phyloP scores from a whole-genome alignment of 2,797 vertebrate species.

The Ateles fusciceps region DNA sequence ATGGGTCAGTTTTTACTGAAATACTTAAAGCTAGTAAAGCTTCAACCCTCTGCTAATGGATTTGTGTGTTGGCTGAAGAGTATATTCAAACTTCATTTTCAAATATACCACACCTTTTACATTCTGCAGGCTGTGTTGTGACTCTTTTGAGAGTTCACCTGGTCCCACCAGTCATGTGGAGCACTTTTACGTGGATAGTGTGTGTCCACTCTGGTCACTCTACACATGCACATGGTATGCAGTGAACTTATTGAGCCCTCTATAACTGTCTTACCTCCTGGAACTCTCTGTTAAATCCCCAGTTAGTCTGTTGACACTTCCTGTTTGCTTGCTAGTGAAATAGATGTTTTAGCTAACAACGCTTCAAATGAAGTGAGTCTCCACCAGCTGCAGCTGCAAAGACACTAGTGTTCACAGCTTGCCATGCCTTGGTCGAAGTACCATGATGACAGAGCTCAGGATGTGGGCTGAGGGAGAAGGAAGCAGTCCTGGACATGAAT shows the following conservation, averaged over 20 bases:
- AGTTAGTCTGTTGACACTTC: neutral
- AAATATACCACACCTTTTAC: neutral
- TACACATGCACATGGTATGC: accelerated
- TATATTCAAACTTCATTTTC: neutral
- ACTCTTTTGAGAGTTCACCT: neutral
- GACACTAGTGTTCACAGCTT: neutral
- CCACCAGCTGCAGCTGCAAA: neutral
- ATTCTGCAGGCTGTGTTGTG: neutral
- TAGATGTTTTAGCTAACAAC: neutral
- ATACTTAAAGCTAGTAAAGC: neutral
- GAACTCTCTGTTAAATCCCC: neutral
- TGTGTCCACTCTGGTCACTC: neutral
- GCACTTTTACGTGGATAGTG: accelerated
- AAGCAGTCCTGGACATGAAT: neutral
- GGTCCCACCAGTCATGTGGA: accelerated
- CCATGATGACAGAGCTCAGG: neutral
- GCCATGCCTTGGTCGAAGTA: neutral
- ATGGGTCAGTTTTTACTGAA: neutral
- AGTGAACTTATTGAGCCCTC: neutral
- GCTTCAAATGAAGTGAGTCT: neutral
- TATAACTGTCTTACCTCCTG: neutral
- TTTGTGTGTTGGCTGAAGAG: neutral
- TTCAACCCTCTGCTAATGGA: neutral
- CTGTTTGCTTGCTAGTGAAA: neutral
- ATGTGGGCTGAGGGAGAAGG: neutral